Conservation (phyloP, 1,140 invertebrate genomes). For the Platorchestia sp. region DNA sequence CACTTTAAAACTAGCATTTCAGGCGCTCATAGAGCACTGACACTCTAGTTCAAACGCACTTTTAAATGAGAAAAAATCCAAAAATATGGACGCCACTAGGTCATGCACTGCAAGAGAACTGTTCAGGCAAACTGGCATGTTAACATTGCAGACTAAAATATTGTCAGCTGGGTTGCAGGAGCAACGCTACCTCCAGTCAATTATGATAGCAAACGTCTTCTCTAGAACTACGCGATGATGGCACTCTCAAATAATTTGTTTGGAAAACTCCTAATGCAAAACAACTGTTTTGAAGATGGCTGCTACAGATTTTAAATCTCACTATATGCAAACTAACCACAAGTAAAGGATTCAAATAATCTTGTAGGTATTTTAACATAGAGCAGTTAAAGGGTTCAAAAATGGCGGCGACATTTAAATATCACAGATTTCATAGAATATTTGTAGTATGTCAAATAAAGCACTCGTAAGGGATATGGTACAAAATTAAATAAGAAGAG, state of each 20-base stretch:
- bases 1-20: not conserved
- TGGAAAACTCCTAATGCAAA: not conserved
- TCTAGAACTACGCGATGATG: not conserved
- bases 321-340: conserved; percentile 20
- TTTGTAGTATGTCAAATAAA: conserved; percentile 68
- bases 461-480: conserved; percentile 68
- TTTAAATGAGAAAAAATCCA: not conserved
- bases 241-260: not conserved
- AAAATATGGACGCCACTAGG: not conserved
- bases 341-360: not conserved
- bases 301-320: not conserved
- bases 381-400: conserved; percentile 60
- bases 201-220: not conserved
- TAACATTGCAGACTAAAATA: not conserved
- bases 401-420: conserved; percentile 67
- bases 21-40: not conserved
- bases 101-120: not conserved
- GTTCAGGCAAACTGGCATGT: not conserved
- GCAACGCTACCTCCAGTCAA: not conserved
- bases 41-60: not conserved
- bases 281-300: not conserved
- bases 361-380: conserved; percentile 8
- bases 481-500: conserved; percentile 68
- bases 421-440: conserved; percentile 68
- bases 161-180: not conserved